Conservation (phyloP, 2,113 vertebrate species). For the Stigmatopora argus region DNA sequence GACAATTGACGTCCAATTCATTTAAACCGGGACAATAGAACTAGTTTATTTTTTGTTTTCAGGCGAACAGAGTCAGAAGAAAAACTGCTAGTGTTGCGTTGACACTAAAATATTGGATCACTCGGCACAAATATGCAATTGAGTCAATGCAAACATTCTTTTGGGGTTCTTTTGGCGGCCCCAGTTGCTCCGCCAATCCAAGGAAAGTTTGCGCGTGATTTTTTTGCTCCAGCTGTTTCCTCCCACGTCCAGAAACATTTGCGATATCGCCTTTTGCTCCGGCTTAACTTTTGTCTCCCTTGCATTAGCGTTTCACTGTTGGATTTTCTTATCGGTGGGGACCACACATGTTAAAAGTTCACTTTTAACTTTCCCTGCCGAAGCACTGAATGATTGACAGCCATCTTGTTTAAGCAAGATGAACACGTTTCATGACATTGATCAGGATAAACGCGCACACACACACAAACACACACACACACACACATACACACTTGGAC, state of each 20-base stretch:
- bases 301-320: not conserved
- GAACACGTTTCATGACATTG: not conserved
- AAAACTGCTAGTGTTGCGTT: not conserved
- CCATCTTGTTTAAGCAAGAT: conserved; percentile 8
- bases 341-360: conserved; percentile 5
- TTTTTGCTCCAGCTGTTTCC: conserved; percentile 27
- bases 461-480: conserved; percentile 3
- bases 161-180: conserved; percentile 4
- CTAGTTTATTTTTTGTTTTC: not conserved
- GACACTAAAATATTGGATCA: conserved; percentile 1
- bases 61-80: not conserved
- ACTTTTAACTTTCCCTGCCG: conserved; percentile 4
- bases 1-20: too few species aligned
- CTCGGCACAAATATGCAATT: not conserved
- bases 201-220: conserved; percentile 30
- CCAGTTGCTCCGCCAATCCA: conserved; percentile 14
- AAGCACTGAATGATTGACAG: conserved; percentile 14
- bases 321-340: not conserved
- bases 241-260: conserved; percentile 23
- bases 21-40: not conserved
- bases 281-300: not conserved
- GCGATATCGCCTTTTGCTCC: conserved; percentile 5
- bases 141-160: not conserved
- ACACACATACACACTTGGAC: not conserved
- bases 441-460: conserved; percentile 3